A percentile compares a stretch with the other conserved stretches of the same genome.
These are phyloP conservation scores for Rhagologus leucostigma DNA, from an alignment of 2,113 vertebrate species.

Conservation along the genomic window DNA sequence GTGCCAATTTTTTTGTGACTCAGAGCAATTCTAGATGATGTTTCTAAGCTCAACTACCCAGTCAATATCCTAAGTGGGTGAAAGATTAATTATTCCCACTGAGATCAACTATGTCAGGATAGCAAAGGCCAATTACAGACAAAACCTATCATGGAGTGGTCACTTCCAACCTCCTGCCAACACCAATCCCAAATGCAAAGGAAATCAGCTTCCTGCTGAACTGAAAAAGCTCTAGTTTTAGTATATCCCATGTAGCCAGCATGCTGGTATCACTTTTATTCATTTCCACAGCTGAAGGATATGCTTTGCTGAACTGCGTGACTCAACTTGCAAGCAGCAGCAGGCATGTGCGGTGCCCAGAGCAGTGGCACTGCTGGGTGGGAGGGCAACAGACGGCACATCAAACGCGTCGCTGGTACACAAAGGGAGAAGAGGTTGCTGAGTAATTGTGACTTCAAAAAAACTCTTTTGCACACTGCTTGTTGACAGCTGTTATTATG, in stretches of 20 bases:
- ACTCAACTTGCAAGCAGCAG: neutral
- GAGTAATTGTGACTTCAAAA: slow-evolving; percentile 21
- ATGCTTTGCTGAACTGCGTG: neutral
- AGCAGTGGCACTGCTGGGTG: neutral
- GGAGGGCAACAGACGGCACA: neutral
- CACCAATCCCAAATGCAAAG: neutral
- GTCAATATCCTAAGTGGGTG: neutral
- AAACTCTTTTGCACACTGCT: neutral
- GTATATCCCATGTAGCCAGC: neutral
- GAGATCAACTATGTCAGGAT: neutral
- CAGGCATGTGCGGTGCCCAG: neutral
- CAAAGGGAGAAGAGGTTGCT: neutral
- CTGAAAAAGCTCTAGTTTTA: neutral
- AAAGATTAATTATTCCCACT: slow-evolving; percentile 30
- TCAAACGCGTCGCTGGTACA: neutral
- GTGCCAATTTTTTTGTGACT: neutral
- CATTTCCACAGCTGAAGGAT: neutral
- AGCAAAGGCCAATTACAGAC: slow-evolving; percentile 12
- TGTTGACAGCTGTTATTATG: slow-evolving; percentile 34
- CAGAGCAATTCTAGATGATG: neutral
- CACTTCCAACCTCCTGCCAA: neutral
- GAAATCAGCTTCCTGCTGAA: neutral
- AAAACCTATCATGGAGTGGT: neutral
- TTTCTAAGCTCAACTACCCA: neutral
- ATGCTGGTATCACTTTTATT: neutral